A percentile compares a stretch with the other conserved stretches of the same genome.
Evolutionary conservation across 2,888 invertebrate species (phyloP).

Genomic region (Polyploca ridens): DNA sequence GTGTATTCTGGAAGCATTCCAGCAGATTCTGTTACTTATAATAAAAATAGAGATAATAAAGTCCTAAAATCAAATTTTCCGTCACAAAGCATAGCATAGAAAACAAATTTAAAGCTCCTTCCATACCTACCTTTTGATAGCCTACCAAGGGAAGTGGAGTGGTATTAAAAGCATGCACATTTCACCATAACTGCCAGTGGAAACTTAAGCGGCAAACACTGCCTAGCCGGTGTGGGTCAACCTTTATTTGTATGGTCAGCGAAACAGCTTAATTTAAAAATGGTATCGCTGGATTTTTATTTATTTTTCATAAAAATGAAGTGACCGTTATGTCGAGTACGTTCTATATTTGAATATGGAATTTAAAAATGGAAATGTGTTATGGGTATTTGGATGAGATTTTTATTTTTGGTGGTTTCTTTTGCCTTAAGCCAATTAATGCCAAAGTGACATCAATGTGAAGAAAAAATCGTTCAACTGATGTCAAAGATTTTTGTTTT

Average conservation of each 20-base stretch:
- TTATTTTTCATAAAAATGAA: neutral
- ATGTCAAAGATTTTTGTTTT: too few species aligned
- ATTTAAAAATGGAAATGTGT: conserved; percentile 39
- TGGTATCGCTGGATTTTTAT: conserved; percentile 40
- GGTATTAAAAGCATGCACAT: conserved; percentile 56
- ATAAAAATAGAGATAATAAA: too few species aligned
- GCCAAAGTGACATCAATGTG: too few species aligned
- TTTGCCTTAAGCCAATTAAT: too few species aligned
- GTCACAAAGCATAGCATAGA: conserved; percentile 1
- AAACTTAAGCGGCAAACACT: conserved; percentile 40
- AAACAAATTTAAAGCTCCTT: neutral
- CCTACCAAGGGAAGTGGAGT: conserved; percentile 30
- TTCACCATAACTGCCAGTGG: conserved; percentile 48
- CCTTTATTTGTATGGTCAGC: conserved; percentile 32
- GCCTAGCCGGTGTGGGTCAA: conserved; percentile 22
- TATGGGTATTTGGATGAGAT: conserved; percentile 28
- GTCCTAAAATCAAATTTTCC: neutral
- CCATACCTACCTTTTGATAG: conserved; percentile 16
- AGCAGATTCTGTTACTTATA: too few species aligned
- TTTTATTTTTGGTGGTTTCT: conserved; percentile 10
- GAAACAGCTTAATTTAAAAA: conserved; percentile 48
- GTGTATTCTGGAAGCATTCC: too few species aligned
- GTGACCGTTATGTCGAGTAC: conserved; percentile 25
- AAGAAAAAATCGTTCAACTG: too few species aligned
- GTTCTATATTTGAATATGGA: conserved; percentile 41